phyloP scores from a whole-genome alignment of 30 jellyfish, hydroid and myxozoan species.

The Aurelia aurita complex sp. Pacific region DNA sequence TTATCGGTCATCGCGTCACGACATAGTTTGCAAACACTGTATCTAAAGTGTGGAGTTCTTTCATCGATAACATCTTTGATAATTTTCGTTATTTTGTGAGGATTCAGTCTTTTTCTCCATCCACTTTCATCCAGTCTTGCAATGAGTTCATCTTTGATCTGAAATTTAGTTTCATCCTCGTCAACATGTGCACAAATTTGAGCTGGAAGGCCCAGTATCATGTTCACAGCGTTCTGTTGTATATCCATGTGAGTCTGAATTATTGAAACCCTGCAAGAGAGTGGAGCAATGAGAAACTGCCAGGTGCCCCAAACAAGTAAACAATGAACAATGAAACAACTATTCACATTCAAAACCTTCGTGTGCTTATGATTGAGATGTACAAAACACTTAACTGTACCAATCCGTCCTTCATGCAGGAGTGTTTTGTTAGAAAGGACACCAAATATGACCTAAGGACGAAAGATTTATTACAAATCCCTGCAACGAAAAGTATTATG shows the following conservation, averaged over 20 bases:
- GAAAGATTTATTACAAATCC: no score
- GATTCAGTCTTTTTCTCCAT: slow-evolving; percentile 13
- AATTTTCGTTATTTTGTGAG: slow-evolving; percentile 2
- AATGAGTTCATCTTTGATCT: not conserved
- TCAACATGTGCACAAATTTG: not conserved
- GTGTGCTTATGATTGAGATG: no score
- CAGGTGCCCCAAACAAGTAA: no score
- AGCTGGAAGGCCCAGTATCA: slow-evolving; percentile 22
- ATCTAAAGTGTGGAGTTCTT: slow-evolving; percentile 45
- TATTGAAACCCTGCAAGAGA: slow-evolving; percentile 20
- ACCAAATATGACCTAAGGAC: no score
- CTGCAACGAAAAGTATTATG: no score
- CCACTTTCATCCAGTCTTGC: not conserved
- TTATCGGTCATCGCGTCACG: slow-evolving; percentile 7
- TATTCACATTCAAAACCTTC: no score
- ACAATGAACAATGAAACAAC: no score
- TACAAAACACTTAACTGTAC: no score
- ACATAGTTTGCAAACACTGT: slow-evolving; percentile 28
- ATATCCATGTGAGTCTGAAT: slow-evolving; percentile 27
- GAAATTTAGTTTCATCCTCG: no score
- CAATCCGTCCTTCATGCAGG: no score
- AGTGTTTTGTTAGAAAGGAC: no score
- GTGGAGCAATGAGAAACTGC: not conserved
- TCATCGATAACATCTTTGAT: slow-evolving; percentile 19
- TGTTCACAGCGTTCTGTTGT: slow-evolving; percentile 17